Base-by-base conservation (phyloP, 2,113 vertebrate species). In the Campylomormyrus tamandua region DNA sequence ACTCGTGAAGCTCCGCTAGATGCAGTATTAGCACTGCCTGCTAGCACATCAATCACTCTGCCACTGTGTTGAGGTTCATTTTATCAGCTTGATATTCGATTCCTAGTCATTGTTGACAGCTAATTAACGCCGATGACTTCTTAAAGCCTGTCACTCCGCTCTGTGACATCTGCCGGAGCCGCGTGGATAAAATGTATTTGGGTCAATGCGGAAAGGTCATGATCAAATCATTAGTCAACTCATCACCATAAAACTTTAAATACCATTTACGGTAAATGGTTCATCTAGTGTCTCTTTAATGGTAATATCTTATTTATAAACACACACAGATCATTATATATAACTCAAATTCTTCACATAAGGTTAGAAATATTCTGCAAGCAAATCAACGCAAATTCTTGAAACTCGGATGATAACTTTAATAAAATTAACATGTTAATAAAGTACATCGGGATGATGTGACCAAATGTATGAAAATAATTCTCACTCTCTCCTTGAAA, bases 361-460 rank as follows among this genome's bases (percentile, higher is more conserved):
- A 83, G 17, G n/a, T 31, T 50, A 0, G 3, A 35, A 87, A 87
- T 13, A 53, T 46, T 45, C 5, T 1, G 21, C 21, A 52, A 53
- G 85, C 46, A 53, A 3, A 39, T 77, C 70, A 77, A 39, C 15
- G 85, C 19, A 87, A 15, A 87, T 2, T 50, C 85, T 21, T 39
- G 15, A 27, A 17, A 17, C 24, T 31, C 15, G 3, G 49, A 35
- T 39, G 11, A 24, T 27, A 50, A 49, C n/a, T 48, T 85, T 27
- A 17, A n/a, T 48, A 49, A 27, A 46, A 49, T 31, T n/a, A 10
- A 92, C 93, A 39, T 19, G 35, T n/a, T 48, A n/a, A 48, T 83
- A 83, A 21, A 1, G 45, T 46, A 24, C 19, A 83, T 46, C 46
- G 80, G 17, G 39, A 83, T 83, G 80, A n/a, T 83, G 77, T 83